These are phyloP conservation scores for Euura lappo DNA, from an alignment of 1,140 invertebrate genomes.

Conservation along the genomic window DNA sequence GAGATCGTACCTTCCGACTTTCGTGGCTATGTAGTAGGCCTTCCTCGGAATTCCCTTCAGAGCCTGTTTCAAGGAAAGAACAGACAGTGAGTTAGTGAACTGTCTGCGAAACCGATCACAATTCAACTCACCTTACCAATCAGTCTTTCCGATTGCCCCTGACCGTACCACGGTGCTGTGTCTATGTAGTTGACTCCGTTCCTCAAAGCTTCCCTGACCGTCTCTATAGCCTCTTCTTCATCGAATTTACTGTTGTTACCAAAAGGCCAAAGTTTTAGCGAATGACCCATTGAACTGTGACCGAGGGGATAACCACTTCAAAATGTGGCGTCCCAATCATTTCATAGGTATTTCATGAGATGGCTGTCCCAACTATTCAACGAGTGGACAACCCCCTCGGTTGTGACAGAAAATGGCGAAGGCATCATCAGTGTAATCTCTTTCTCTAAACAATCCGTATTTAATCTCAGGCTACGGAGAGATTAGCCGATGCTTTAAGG, in stretches of 20 bases:
- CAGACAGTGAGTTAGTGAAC: too few relatives aligned
- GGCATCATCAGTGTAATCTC: slow-evolving; percentile 17
- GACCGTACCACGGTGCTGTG: slow-evolving; percentile 90
- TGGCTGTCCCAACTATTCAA: background rate
- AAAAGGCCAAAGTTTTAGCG: slow-evolving; percentile 6
- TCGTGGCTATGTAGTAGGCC: slow-evolving; percentile 91
- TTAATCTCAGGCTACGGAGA: too few relatives aligned
- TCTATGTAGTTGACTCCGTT: slow-evolving; percentile 91
- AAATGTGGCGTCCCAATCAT: too few relatives aligned
- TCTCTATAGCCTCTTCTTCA: slow-evolving; percentile 70
- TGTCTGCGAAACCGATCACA: background rate
- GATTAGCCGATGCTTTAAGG: too few relatives aligned
- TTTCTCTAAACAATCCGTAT: slow-evolving; percentile 1
- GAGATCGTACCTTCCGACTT: slow-evolving; percentile 84
- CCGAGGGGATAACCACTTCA: background rate
- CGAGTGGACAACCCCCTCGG: background rate
- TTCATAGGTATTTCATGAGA: background rate
- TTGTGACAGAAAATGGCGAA: background rate
- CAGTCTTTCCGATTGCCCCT: slow-evolving; percentile 79
- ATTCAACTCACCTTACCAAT: slow-evolving; percentile 75
- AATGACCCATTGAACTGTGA: background rate
- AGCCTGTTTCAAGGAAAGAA: slow-evolving; percentile 61
- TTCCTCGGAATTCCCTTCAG: slow-evolving; percentile 78
- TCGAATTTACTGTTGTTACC: slow-evolving; percentile 59
- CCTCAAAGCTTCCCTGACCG: slow-evolving; percentile 74